Conservation (phyloP, 2,797 vertebrate genomes). For the Phyllotis vaccarum region DNA sequence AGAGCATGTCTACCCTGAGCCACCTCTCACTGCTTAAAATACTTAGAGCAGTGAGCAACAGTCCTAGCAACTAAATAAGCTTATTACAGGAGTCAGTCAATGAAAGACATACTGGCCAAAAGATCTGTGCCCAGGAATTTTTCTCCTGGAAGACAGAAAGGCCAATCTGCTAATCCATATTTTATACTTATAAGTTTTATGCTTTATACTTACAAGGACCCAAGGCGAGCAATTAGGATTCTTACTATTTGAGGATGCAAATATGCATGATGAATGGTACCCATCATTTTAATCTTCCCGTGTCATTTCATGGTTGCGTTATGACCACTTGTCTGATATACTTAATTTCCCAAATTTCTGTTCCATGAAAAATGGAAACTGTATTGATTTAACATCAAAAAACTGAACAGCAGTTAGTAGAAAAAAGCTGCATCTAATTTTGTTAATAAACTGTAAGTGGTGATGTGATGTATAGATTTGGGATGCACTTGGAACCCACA, state of each 20-base stretch:
- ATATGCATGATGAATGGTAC: constrained; percentile 72
- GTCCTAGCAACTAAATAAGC: constrained; percentile 22
- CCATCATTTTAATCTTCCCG: constrained; percentile 77
- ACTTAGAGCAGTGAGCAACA: constrained; percentile 26
- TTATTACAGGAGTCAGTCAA: constrained; percentile 55
- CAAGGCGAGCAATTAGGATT: constrained; percentile 65
- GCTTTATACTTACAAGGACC: constrained; percentile 68
- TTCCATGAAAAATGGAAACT: constrained; percentile 87
- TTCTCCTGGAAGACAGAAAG: constrained; percentile 54
- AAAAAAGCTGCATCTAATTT: constrained; percentile 87
- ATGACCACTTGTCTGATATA: constrained; percentile 82
- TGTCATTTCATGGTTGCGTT: constrained; percentile 78
- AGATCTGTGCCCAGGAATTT: constrained; percentile 37
- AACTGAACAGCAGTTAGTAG: constrained; percentile 83
- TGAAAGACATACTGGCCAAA: constrained; percentile 61
- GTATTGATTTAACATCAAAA: constrained; percentile 88
- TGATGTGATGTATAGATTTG: constrained; percentile 86
- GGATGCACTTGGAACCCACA: constrained; percentile 81
- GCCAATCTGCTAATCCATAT: constrained; percentile 43
- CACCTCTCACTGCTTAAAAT: not conserved
- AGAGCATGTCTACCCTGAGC: not conserved
- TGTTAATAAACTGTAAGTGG: constrained; percentile 88
- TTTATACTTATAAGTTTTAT: no score
- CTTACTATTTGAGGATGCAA: constrained; percentile 73
- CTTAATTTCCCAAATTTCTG: constrained; percentile 87